Percentiles rank a stretch among this genome's conserved stretches.
Conservation (phyloP, 2,888 invertebrate genomes). For the Macrophya alboannulata region DNA sequence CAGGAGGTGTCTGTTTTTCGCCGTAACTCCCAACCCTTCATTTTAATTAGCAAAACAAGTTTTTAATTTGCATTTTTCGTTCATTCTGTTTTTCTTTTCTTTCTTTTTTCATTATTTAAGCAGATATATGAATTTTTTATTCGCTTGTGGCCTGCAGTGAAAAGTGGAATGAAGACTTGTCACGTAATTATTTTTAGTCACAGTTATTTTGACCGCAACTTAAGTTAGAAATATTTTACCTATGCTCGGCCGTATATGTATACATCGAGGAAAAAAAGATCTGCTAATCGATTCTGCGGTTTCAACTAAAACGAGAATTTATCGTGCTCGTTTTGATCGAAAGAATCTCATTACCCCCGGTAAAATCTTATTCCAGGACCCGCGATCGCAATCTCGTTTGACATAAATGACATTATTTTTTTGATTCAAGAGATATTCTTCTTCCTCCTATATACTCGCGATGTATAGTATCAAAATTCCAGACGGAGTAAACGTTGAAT, state of each 20-base stretch:
- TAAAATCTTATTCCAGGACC: neutral
- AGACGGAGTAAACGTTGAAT: neutral
- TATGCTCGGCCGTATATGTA: too few species aligned
- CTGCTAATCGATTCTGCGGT: neutral
- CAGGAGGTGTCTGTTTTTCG: neutral
- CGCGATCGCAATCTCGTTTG: neutral
- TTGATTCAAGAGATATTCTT: neutral
- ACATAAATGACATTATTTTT: neutral
- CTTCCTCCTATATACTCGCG: too few species aligned
- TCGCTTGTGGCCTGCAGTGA: neutral
- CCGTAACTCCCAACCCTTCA: neutral
- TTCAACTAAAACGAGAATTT: neutral
- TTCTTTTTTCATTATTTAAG: neutral
- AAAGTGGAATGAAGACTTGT: neutral
- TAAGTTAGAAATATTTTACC: neutral
- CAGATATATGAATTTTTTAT: neutral
- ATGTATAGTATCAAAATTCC: neutral
- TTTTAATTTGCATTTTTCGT: neutral
- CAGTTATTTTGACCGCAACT: neutral
- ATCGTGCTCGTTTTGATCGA: neutral
- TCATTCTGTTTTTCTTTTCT: neutral
- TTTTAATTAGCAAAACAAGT: neutral
- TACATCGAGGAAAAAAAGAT: too few species aligned
- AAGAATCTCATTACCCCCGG: neutral
- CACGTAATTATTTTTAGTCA: neutral